These are phyloP conservation scores for Lasiurus cinereus DNA, from an alignment of 2,113 vertebrate species.

Conservation along the genomic window DNA sequence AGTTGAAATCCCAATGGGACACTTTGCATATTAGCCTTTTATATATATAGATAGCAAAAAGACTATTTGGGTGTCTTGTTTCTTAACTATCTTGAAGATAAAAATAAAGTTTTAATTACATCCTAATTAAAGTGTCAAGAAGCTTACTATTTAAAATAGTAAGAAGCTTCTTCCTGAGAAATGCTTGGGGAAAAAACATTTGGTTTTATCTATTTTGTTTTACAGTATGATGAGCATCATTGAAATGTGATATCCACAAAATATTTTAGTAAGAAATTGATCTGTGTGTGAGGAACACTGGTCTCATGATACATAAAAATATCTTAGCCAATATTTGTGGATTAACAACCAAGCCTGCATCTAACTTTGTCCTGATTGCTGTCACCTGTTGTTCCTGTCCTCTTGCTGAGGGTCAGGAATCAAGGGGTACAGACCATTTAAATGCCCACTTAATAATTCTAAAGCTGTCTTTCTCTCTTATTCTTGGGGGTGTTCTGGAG, in stretches of 20 bases:
- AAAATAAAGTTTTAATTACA: conserved; percentile 26
- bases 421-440: background rate
- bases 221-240: background rate
- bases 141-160: background rate
- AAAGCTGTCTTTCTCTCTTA: background rate
- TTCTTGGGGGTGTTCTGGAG: background rate
- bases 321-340: background rate
- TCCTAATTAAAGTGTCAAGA: conserved; percentile 9
- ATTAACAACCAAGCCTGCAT: background rate
- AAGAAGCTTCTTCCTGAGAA: conserved; percentile 21
- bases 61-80: background rate
- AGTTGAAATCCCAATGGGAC: no score
- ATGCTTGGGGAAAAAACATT: background rate
- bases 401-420: background rate
- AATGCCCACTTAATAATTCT: background rate
- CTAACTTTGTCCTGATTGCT: background rate
- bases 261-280: conserved; percentile 28
- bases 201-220: conserved; percentile 12
- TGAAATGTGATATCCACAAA: background rate
- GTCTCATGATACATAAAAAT: background rate
- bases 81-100: conserved; percentile 21
- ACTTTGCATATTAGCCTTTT: no score
- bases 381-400: background rate
- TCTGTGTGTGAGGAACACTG: background rate
- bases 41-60: background rate